Conservation (phyloP, 2,888 invertebrate genomes). For the Matsumyia berberina region DNA sequence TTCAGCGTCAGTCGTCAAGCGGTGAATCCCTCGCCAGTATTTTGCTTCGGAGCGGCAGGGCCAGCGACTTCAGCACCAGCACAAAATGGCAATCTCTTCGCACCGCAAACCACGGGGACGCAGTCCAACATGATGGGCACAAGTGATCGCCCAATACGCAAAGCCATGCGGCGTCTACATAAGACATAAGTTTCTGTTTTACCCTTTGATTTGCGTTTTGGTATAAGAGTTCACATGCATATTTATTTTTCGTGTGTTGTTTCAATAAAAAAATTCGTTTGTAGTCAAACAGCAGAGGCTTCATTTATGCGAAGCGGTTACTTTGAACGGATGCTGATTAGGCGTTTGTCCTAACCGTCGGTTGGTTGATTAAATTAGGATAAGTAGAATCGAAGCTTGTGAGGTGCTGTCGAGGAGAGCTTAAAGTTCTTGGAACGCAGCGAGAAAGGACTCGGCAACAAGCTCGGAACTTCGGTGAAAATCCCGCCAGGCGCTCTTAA, state of each 20-base stretch:
- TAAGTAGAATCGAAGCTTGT: too few relatives aligned
- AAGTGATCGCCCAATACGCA: constrained; percentile 24
- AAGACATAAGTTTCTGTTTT: constrained; percentile 40
- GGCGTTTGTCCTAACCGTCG: too few relatives aligned
- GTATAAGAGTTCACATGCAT: constrained; percentile 11
- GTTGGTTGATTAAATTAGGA: too few relatives aligned
- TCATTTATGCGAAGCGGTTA: background rate
- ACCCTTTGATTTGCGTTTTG: constrained; percentile 24
- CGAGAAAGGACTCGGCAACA: too few relatives aligned
- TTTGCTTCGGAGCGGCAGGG: constrained; percentile 48
- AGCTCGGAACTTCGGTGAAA: too few relatives aligned
- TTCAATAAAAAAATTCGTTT: constrained; percentile 38
- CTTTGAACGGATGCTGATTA: too few relatives aligned
- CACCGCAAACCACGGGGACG: constrained; percentile 14
- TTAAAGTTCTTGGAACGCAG: too few relatives aligned
- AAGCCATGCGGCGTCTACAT: constrained; percentile 65
- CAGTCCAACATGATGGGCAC: background rate
- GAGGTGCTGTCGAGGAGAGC: too few relatives aligned
- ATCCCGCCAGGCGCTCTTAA: too few relatives aligned
- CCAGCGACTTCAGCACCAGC: constrained; percentile 12
- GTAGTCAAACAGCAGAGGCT: constrained; percentile 24
- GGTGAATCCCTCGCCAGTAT: constrained; percentile 43
- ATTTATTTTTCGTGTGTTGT: constrained; percentile 38
- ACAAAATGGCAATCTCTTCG: constrained; percentile 41
- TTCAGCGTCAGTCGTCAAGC: constrained; percentile 43